Evolutionary conservation across 2,113 vertebrate genomes (phyloP).

Genomic region (Rhinichthys klamathensis): DNA sequence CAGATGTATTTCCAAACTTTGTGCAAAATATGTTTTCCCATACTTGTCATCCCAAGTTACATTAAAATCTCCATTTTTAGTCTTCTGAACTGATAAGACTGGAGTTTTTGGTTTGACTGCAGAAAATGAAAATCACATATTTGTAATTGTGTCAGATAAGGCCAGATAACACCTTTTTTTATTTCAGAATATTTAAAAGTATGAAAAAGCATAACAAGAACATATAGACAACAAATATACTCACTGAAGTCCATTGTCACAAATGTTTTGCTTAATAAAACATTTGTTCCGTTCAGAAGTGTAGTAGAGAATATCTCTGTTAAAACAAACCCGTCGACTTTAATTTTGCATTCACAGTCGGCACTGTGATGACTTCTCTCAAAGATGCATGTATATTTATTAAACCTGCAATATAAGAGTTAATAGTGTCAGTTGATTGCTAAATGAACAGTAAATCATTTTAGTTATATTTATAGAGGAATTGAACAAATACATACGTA

Average conservation of each 20-base stretch:
- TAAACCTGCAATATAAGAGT: neutral
- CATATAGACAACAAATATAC: slow-evolving; percentile 45
- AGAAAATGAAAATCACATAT: neutral
- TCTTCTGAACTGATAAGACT: slow-evolving; percentile 30
- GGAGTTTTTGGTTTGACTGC: slow-evolving; percentile 71
- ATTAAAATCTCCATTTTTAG: slow-evolving; percentile 49
- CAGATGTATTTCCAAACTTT: fast-evolving
- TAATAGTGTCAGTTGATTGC: neutral
- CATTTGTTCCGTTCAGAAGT: slow-evolving; percentile 28
- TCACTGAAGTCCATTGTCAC: neutral
- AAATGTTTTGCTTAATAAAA: neutral
- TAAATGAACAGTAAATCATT: neutral
- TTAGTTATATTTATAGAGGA: neutral
- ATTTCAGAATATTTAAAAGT: neutral
- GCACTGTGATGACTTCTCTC: neutral
- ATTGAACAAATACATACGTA: slow-evolving; percentile 31
- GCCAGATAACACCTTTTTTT: neutral
- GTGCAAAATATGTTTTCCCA: fast-evolving
- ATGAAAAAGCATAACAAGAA: neutral
- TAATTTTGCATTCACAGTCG: slow-evolving; percentile 50
- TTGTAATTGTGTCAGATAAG: neutral
- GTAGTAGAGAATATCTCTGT: fast-evolving
- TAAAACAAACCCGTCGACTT: fast-evolving
- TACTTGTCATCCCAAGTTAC: slow-evolving; percentile 60
- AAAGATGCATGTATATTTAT: slow-evolving; percentile 29